These are phyloP conservation scores for Protophormia terraenovae DNA, from an alignment of 2,888 invertebrate genomes.

Conservation along the genomic window DNA sequence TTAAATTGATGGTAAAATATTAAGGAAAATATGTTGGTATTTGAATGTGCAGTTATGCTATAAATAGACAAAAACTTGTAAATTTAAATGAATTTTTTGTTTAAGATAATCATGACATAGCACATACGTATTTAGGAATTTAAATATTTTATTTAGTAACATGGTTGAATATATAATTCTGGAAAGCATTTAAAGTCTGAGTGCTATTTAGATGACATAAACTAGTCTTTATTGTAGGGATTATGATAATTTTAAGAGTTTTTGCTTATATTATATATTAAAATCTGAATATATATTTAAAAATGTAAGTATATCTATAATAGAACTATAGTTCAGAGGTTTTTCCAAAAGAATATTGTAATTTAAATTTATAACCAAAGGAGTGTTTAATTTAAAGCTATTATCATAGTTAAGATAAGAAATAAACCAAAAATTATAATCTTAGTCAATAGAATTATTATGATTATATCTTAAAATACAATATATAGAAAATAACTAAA, in stretches of 20 bases:
- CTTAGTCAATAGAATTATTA: too few species aligned
- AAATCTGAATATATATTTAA: too few species aligned
- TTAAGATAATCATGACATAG: neutral
- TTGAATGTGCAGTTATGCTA: neutral
- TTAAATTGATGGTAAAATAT: conserved; percentile 14
- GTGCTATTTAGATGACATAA: neutral
- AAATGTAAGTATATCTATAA: too few species aligned
- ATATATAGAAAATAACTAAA: too few species aligned
- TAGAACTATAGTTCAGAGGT: too few species aligned
- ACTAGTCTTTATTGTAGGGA: neutral
- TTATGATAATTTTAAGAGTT: neutral
- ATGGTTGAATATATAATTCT: neutral
- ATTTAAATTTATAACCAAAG: too few species aligned
- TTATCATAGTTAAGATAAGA: too few species aligned
- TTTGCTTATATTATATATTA: too few species aligned
- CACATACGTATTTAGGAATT: neutral
- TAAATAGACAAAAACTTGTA: neutral
- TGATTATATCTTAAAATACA: too few species aligned
- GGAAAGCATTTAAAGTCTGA: neutral
- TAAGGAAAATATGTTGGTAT: neutral
- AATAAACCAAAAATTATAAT: too few species aligned
- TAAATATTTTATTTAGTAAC: neutral
- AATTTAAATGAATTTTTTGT: neutral
- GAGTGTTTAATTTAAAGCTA: too few species aligned
- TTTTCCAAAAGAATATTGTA: too few species aligned